phyloP scores from a whole-genome alignment of 2,113 vertebrate genomes.

The Crotalus tigris region DNA sequence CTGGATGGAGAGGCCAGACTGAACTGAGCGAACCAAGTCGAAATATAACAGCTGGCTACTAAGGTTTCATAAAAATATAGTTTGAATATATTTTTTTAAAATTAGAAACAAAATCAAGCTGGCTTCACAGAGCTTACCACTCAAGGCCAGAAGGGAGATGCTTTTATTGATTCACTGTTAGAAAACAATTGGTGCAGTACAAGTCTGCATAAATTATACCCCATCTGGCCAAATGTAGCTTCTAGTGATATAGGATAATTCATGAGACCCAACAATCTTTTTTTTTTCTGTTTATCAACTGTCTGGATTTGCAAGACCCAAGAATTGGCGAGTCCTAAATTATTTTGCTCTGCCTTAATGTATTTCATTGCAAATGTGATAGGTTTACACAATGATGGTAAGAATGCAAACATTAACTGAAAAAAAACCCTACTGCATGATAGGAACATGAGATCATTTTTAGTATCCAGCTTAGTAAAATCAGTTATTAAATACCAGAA shows the following conservation, averaged over 20 bases:
- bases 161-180: neutral
- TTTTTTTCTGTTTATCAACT: accelerated
- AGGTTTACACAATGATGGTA: neutral
- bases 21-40: neutral
- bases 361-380: conserved; percentile 4
- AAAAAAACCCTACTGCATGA: conserved; percentile 1
- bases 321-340: neutral
- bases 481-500: neutral
- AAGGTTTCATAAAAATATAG: neutral
- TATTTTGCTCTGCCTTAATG: neutral
- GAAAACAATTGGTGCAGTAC: neutral
- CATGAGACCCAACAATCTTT: neutral
- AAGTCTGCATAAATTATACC: neutral
- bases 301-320: neutral
- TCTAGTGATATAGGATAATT: neutral
- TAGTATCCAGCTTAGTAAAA: neutral
- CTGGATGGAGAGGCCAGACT: neutral
- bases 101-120: neutral
- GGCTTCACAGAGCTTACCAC: neutral
- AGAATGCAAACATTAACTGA: conserved; percentile 2
- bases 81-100: neutral
- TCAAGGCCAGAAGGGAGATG: neutral
- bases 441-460: conserved; percentile 3
- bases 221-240: neutral
- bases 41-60: neutral